A percentile compares a stretch with the other conserved stretches of the same genome.
Conservation (phyloP, 1,140 invertebrate genomes). For the Hyles vespertilio region DNA sequence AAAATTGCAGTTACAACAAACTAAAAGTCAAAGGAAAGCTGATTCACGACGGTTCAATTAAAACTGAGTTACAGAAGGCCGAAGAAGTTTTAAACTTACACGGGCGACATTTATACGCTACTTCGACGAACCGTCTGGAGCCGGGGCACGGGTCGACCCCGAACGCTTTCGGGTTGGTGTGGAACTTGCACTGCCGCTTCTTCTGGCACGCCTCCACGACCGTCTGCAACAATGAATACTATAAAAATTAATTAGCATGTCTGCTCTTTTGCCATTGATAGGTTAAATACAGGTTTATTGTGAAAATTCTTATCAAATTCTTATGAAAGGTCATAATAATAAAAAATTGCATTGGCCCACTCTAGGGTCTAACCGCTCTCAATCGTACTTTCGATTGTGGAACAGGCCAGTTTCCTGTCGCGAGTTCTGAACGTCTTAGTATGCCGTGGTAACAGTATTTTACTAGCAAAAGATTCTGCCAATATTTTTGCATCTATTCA, state of each 20-base stretch:
- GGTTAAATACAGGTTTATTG: no score
- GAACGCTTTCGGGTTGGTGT: conserved; percentile 87
- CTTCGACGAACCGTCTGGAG: conserved; percentile 91
- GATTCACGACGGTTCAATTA: not conserved
- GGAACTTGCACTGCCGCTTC: conserved; percentile 90
- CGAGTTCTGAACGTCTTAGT: no score
- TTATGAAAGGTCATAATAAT: no score
- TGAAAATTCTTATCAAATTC: no score
- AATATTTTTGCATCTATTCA: no score
- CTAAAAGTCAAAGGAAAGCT: not conserved
- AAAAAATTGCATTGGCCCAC: no score
- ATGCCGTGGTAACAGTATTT: no score
- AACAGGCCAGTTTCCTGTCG: no score
- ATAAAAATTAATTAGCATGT: conserved; percentile 66
- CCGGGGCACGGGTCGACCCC: conserved; percentile 91
- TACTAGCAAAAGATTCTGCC: no score
- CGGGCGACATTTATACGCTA: conserved; percentile 95
- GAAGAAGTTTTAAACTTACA: conserved; percentile 82
- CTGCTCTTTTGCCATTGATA: conserved; percentile 26
- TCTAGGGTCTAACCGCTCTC: no score
- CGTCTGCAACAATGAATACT: conserved; percentile 95
- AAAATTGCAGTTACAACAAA: not conserved
- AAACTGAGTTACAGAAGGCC: not conserved
- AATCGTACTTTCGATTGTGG: no score
- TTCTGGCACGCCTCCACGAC: conserved; percentile 95